Evolutionary conservation across 2,113 vertebrate genomes (phyloP).

Genomic region (Poeciliopsis retropinna): DNA sequence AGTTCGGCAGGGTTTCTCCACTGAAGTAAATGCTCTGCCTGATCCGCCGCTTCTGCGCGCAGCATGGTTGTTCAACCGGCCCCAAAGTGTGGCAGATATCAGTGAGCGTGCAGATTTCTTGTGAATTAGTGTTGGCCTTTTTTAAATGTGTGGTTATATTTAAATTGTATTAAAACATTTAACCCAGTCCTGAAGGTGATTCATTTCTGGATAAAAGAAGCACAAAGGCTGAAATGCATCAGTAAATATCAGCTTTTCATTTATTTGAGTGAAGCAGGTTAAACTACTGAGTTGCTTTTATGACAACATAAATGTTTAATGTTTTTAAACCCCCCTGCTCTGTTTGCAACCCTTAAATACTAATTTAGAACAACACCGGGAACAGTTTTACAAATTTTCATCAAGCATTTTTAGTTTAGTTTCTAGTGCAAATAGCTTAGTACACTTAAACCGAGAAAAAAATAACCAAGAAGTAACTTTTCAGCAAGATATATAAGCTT

Average conservation of each 20-base stretch:
- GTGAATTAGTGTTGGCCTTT: constrained; percentile 35
- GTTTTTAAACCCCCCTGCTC: background rate
- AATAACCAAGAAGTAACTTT: no score
- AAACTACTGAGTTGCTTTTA: background rate
- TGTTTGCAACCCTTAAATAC: background rate
- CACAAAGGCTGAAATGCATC: background rate
- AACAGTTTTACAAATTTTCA: background rate
- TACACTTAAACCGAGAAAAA: no score
- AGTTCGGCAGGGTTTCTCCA: constrained; percentile 40
- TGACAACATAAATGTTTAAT: background rate
- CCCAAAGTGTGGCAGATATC: constrained; percentile 43
- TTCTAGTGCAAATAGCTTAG: no score
- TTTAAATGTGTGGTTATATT: constrained; percentile 3
- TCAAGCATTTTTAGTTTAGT: no score
- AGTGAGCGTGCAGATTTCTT: constrained; percentile 34
- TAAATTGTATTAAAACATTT: background rate
- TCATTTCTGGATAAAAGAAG: background rate
- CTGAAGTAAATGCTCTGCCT: constrained; percentile 36
- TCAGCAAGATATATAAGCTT: no score
- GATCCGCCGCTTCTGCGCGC: constrained; percentile 41
- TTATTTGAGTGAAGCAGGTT: background rate
- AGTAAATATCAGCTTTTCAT: background rate
- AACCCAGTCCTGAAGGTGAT: background rate
- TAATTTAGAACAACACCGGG: background rate
- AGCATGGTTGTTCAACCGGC: constrained; percentile 35